These are phyloP conservation scores for Siniperca scherzeri DNA, from an alignment of 2,797 vertebrate species.

Conservation along the genomic window DNA sequence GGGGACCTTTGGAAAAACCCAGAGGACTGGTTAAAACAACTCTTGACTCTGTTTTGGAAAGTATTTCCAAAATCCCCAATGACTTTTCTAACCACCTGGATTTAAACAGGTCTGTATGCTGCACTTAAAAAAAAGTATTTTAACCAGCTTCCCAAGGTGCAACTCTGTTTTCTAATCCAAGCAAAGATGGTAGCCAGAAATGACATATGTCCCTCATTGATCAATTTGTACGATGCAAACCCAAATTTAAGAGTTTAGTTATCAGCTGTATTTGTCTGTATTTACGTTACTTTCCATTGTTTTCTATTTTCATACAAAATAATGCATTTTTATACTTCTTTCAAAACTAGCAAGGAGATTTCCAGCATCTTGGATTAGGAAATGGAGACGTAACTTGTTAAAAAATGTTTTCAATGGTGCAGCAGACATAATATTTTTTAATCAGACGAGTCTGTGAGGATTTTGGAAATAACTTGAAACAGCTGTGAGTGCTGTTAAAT, in stretches of 20 bases:
- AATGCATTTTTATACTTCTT: neutral
- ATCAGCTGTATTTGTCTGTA: neutral
- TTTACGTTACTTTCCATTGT: neutral
- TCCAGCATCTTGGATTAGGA: neutral
- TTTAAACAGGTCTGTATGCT: neutral
- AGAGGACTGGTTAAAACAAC: neutral
- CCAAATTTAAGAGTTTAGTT: neutral
- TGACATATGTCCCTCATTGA: neutral
- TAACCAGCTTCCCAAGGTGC: neutral
- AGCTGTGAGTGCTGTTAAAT: too few species aligned
- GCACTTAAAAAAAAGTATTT: neutral
- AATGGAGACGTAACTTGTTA: neutral
- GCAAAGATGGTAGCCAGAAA: neutral
- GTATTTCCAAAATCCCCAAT: neutral
- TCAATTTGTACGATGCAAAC: neutral
- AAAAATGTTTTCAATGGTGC: neutral
- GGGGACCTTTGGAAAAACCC: neutral
- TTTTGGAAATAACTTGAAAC: too few species aligned
- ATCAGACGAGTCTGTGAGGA: too few species aligned
- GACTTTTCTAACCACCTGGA: neutral
- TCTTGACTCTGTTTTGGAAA: too few species aligned
- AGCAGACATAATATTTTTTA: neutral
- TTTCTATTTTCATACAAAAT: too few species aligned
- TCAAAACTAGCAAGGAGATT: neutral
- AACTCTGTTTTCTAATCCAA: neutral